Evolutionary conservation across 37 sponge, comb jelly and placozoan genomes (phyloP), one percentile per base, ranked within the genome.

Genomic region (Theonella swinhoei): DNA sequence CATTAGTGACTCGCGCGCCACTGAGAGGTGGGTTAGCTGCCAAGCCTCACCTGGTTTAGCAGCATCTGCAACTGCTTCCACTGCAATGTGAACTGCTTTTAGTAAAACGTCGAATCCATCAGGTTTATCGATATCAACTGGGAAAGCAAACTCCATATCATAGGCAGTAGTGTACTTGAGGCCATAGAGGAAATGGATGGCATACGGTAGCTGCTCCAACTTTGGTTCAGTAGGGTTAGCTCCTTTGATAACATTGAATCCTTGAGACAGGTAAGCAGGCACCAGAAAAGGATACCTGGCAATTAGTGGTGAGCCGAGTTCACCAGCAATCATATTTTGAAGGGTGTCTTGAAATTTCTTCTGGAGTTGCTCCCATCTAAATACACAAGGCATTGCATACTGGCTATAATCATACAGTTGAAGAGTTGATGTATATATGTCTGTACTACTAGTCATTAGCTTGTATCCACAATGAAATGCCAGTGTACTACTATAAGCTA

Each of bases 141-240:
- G 76, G 31, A 75, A 75, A n/a, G 59, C 76, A 75, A 75, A 75
- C 58, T 75, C 76, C 76, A 75, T 75, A 59, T 42, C 47, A 24
- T 75, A 75, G 26, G 24, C 47, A 24, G 58, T n/a, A 3, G 59
- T 26, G 60, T 42, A 37, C 24, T 24, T 23, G 31, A 75, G 40
- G 28, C 76, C 76, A 42, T 43, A 75, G 60, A 17, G 60, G 31
- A 75, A 75, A 29, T 75, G 76, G 58, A 75, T 75, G 60, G 76
- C 47, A 42, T 75, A 43, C 24, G 76, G 24, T 4, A 75, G 24
- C 31, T 32, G 58, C 20, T 75, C 76, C 54, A 47, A 47, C 8
- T 75, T 9, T 37, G n/a, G n/a, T n/a, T 32, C 24, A 25, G 3
- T n/a, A 30, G 54, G 54, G 76, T 75, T 75, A 3, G 54, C 76